A percentile compares a stretch with the other conserved stretches of the same genome.
phyloP scores from a whole-genome alignment of 2,888 invertebrate genomes.

The Strigamia crassipes region DNA sequence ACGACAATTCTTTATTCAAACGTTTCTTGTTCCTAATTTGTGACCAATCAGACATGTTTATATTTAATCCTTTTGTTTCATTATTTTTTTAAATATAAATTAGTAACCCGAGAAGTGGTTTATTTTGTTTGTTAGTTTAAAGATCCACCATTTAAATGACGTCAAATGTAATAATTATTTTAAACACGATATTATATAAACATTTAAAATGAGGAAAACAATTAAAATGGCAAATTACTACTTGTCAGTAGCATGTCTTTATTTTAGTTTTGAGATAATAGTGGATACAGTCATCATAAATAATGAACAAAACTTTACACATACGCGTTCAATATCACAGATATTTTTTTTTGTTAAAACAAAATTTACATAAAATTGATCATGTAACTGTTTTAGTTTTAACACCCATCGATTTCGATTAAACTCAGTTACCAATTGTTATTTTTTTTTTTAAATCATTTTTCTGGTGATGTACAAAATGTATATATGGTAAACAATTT shows the following conservation, averaged over 20 bases:
- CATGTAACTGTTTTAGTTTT: background rate
- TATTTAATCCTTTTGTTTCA: too few species aligned
- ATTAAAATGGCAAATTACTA: background rate
- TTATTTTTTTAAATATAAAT: too few species aligned
- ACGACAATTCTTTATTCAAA: too few species aligned
- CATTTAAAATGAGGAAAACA: background rate
- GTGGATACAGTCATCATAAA: background rate
- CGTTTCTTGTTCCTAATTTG: too few species aligned
- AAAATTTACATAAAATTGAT: background rate
- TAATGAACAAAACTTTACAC: background rate
- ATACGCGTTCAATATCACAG: slow-evolving; percentile 20
- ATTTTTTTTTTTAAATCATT: background rate
- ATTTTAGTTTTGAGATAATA: background rate
- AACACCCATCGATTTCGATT: background rate
- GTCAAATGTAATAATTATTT: too few species aligned
- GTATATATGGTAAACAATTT: background rate
- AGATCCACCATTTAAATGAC: too few species aligned
- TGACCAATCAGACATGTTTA: too few species aligned
- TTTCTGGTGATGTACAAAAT: background rate
- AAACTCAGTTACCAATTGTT: background rate
- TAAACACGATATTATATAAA: background rate
- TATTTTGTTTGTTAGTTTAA: too few species aligned
- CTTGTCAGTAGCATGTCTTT: background rate
- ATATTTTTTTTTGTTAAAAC: slow-evolving; percentile 14
- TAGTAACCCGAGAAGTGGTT: too few species aligned